phyloP scores from a whole-genome alignment of 2,888 invertebrate genomes.

The Parascotia fuliginaria region DNA sequence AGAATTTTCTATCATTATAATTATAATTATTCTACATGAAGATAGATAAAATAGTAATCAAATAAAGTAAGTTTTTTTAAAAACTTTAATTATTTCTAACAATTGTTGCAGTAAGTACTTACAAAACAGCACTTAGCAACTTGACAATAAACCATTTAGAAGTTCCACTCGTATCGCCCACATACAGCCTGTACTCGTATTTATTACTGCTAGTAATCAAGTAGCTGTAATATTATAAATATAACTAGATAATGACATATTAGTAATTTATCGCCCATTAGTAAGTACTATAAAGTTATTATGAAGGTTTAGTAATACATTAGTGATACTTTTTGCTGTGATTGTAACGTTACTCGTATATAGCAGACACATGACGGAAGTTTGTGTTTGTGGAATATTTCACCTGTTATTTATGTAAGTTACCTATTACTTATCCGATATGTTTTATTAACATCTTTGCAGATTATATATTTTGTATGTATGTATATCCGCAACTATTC shows the following conservation, averaged over 20 bases:
- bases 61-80: too few relatives aligned
- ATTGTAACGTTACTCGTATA: constrained; percentile 15
- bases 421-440: too few relatives aligned
- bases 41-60: too few relatives aligned
- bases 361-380: constrained; percentile 27
- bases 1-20: too few relatives aligned
- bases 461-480: too few relatives aligned
- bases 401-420: too few relatives aligned
- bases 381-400: neutral
- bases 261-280: constrained; percentile 25
- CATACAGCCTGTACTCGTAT: constrained; percentile 15
- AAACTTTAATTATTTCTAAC: too few relatives aligned
- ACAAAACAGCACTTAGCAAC: constrained; percentile 4
- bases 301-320: constrained; percentile 8
- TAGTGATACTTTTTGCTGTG: constrained; percentile 22
- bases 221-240: constrained; percentile 16
- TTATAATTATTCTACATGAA: too few relatives aligned
- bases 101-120: too few relatives aligned
- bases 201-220: constrained; percentile 12
- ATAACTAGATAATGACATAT: constrained; percentile 22
- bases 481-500: too few relatives aligned
- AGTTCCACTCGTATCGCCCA: constrained; percentile 8
- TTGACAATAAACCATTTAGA: constrained; percentile 7
- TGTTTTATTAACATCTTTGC: too few relatives aligned
- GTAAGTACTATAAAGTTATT: constrained; percentile 2